Percentiles rank a stretch among this genome's conserved stretches.
Evolutionary conservation across 2,888 invertebrate genomes (phyloP).

Genomic region (Spodoptera picta): DNA sequence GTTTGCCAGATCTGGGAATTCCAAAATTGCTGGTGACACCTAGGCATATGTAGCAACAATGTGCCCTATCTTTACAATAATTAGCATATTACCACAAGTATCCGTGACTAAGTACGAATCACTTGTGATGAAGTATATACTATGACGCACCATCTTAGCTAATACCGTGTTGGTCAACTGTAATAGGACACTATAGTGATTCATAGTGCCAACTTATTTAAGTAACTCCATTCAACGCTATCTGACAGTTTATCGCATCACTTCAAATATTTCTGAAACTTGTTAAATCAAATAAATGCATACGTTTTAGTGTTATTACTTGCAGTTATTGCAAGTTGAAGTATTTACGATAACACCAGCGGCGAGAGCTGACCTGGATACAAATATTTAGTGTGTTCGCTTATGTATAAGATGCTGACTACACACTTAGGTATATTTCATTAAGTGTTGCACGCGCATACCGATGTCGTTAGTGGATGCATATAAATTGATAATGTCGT

Average conservation of each 20-base stretch:
- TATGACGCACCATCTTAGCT: conserved; percentile 76
- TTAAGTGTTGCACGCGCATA: conserved; percentile 30
- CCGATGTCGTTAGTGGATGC: conserved; percentile 21
- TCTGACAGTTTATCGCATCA: conserved; percentile 36
- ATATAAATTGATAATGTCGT: conserved; percentile 20
- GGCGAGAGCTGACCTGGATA: conserved; percentile 51
- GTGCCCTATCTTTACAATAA: conserved; percentile 12
- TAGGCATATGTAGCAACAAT: neutral
- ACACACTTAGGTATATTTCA: conserved; percentile 39
- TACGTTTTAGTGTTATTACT: conserved; percentile 39
- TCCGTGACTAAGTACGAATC: conserved; percentile 60
- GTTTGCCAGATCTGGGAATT: too few relatives aligned
- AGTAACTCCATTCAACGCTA: conserved; percentile 64
- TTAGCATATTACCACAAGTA: conserved; percentile 45
- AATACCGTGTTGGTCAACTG: conserved; percentile 77
- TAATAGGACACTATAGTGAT: conserved; percentile 76
- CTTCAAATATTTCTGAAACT: conserved; percentile 33
- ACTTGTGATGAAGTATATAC: conserved; percentile 62
- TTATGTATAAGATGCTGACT: conserved; percentile 42
- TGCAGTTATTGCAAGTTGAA: conserved; percentile 36
- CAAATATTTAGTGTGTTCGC: conserved; percentile 41
- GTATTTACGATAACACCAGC: conserved; percentile 43
- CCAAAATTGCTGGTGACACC: too few relatives aligned
- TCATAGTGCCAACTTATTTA: conserved; percentile 66
- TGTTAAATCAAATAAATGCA: conserved; percentile 38